Conservation (phyloP, 2,113 vertebrate species). For the Hepsetus odoe region DNA sequence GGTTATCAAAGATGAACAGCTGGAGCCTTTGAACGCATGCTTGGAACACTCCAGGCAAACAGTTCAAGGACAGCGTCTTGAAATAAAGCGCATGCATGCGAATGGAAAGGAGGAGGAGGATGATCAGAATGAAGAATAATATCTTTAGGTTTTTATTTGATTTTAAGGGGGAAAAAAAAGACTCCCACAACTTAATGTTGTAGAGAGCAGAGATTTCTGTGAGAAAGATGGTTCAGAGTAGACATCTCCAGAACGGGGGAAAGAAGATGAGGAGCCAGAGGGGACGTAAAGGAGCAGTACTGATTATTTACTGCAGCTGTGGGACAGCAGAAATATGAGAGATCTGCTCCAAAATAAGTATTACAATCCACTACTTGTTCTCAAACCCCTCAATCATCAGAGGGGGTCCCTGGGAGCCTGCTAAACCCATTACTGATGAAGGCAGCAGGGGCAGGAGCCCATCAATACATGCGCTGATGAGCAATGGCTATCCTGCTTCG, state of each 20-base stretch:
- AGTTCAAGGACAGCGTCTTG: constrained; percentile 23
- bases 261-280: constrained; percentile 16
- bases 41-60: constrained; percentile 36
- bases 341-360: constrained; percentile 52
- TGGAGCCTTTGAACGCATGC: constrained; percentile 29
- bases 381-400: constrained; percentile 47
- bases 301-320: constrained; percentile 39
- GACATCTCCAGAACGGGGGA: background rate
- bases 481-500: constrained; percentile 53
- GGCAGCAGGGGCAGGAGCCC: constrained; percentile 56
- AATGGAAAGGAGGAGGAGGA: constrained; percentile 22
- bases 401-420: constrained; percentile 49
- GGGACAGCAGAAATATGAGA: constrained; percentile 25
- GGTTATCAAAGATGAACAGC: constrained; percentile 51
- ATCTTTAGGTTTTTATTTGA: constrained; percentile 52
- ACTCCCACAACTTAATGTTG: constrained; percentile 29
- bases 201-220: constrained; percentile 40
- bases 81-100: constrained; percentile 29
- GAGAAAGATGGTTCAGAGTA: constrained; percentile 33
- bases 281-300: constrained; percentile 13
- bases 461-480: constrained; percentile 60
- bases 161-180: constrained; percentile 42
- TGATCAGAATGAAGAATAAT: constrained; percentile 51
- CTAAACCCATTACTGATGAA: constrained; percentile 65
- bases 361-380: constrained; percentile 51